Evolutionary conservation across 1,140 invertebrate species (phyloP), one percentile per base, ranked within the genome.

Genomic region (Orius insidiosus): DNA sequence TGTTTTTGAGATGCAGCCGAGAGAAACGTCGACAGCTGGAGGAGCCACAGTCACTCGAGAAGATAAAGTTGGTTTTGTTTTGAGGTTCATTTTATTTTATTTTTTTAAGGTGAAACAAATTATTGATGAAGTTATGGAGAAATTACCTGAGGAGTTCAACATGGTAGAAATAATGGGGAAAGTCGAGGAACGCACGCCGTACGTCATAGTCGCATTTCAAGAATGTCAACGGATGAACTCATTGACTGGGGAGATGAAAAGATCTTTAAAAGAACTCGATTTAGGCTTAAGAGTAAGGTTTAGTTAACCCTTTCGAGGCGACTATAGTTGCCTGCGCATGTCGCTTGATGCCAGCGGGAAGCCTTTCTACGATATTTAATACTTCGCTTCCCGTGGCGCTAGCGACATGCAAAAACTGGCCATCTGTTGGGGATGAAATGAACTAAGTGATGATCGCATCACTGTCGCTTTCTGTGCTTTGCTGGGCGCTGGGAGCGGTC

Each of bases 171-270:
- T 96, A 52, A 89, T 86, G 76, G 81, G 78, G 3, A 93, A 94
- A 63, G 87, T 88, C 9, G 92, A 96, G 61, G 92, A 97, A 55
- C 69, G 88, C 31, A 94, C 89, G 1, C 92, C 92, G 0, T 97
- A 94, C 59, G 85, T 94, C 0, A 90, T 95, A 38, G 93, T 96
- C 0, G 88, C 88, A 0, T 89, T 96, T 59, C 90, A 97, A 62
- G 93, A 97, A 67, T 95, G 90, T 60, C 90, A 96, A 63, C 67
- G 90, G 33, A 95, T 97, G 88, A 97, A 96, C 63, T 72, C 78
- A 51, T 65, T 97, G 14, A 92, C 85, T 0, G 75, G n/a, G n/a
- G 74, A 5, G 67, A 86, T 96, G 58, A 85, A 87, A 56, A 62
- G 85, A 42, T 89, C 88, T 3, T 65, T 96, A 0, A 80, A 84